Percentiles rank a stretch among this genome's conserved stretches.
phyloP scores from a whole-genome alignment of 2,113 vertebrate species.

The Halcyon senegalensis region DNA sequence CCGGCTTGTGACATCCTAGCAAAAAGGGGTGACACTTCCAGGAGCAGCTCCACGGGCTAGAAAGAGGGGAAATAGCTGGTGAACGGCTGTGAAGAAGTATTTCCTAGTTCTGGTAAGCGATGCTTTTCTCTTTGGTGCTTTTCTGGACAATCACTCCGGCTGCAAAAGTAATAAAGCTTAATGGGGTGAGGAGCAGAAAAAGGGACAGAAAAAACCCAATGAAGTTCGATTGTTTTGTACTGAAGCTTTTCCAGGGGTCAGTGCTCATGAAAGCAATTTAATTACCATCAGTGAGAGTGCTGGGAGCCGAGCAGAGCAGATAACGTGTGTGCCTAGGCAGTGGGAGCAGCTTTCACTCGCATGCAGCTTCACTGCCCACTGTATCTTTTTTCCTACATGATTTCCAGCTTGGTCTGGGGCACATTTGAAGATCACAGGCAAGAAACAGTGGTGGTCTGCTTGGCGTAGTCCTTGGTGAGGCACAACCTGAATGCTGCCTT shows the following conservation, averaged over 20 bases:
- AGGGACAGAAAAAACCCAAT: background rate
- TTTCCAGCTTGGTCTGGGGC: background rate
- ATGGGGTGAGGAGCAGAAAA: background rate
- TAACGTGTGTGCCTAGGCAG: background rate
- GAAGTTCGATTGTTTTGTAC: background rate
- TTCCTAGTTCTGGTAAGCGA: constrained; percentile 75
- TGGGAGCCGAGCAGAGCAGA: background rate
- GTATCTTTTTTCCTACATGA: background rate
- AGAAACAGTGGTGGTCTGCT: background rate
- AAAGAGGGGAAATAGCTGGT: constrained; percentile 10
- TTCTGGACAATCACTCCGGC: background rate
- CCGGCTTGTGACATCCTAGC: constrained; percentile 72
- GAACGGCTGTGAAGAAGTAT: background rate
- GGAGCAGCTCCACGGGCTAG: constrained; percentile 29
- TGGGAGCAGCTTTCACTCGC: background rate
- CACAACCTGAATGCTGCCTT: background rate
- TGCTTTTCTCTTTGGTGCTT: constrained; percentile 29
- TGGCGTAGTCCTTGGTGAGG: background rate
- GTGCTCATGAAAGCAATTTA: background rate
- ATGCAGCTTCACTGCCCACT: background rate
- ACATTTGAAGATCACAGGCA: background rate
- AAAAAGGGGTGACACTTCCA: constrained; percentile 67
- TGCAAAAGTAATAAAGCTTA: background rate
- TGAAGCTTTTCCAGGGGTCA: background rate
- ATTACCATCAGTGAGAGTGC: background rate